Percentiles rank a stretch among this genome's conserved stretches.
Conservation (phyloP, 1,140 invertebrate species). For the Hylaeus volcanicus region DNA sequence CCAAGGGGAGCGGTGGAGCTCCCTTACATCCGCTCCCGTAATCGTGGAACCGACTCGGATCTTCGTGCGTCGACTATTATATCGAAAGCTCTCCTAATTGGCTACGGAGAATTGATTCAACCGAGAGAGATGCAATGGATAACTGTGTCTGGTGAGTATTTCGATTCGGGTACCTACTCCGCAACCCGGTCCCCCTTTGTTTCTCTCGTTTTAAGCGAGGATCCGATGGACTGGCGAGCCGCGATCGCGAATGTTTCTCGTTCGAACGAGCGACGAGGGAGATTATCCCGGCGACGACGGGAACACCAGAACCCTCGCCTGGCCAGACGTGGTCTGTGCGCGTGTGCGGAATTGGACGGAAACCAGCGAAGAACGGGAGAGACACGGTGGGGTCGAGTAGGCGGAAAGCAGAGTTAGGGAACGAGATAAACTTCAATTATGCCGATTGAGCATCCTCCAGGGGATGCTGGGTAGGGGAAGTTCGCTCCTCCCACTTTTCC, state of each 20-base stretch:
- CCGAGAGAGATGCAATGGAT: conserved; percentile 2
- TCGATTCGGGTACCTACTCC: conserved; percentile 9
- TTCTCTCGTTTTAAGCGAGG: not conserved
- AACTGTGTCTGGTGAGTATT: conserved; percentile 9
- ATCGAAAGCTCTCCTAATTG: conserved; percentile 53
- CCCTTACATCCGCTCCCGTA: conserved; percentile 16
- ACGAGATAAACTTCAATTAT: conserved; percentile 76
- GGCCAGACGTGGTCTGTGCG: not conserved
- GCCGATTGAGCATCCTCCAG: conserved; percentile 71
- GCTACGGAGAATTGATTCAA: conserved; percentile 14
- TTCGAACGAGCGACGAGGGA: not conserved
- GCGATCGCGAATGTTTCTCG: not conserved
- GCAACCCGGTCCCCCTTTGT: too few species aligned
- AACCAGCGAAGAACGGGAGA: not conserved
- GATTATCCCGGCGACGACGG: not conserved
- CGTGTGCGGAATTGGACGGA: conserved; percentile 20
- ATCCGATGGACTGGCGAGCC: too few species aligned
- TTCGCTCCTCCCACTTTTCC: conserved; percentile 75
- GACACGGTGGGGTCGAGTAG: conserved; percentile 56
- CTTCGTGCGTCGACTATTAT: conserved; percentile 33
- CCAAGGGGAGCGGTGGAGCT: conserved; percentile 14
- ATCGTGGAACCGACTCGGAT: conserved; percentile 42
- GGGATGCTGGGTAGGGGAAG: conserved; percentile 72
- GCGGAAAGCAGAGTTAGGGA: conserved; percentile 66
- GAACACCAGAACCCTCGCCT: conserved; percentile 5